Evolutionary conservation across 2,888 invertebrate genomes (phyloP), one percentile per base, ranked within the genome.

Genomic region (Hypsopygia costalis): DNA sequence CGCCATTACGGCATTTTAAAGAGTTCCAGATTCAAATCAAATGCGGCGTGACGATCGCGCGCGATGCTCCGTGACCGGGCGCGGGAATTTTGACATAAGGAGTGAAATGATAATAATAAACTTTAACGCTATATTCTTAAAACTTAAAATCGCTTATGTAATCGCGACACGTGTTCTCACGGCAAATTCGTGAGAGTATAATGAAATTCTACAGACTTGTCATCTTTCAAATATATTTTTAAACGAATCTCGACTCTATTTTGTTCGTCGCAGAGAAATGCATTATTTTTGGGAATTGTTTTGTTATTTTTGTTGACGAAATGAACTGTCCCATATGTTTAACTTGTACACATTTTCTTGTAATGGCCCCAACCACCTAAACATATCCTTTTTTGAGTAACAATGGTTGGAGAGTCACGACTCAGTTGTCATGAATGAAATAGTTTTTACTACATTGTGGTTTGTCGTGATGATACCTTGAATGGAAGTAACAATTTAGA

Each of bases 11-110:
- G 60, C 65, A 71, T 69, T 78, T 78, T 72, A 78, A 77, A 71
- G 74, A 76, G 77, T 81, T 78, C 75, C 73, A 79, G 74, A 83
- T 83, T 79, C 72, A 71, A 77, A 82, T 81, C 78, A 77, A 79
- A 80, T 77, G 78, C 73, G 53, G 75, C 81, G 78, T 81, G 83
- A 82, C 81, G 74, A 69, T 69, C 60, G 66, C 62, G 57, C 63
- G 70, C 69, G 62, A 71, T 69, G 66, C 63, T 62, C 61, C 56
- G 57, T 63, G 64, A 72, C 65, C 60, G 64, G 61, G 61, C 56
- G 53, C 61, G 60, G 60, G 59, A 69, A 59, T 60, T 64, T 55
- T 56, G 59, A 63, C 55, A 39, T 55, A 47, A 47, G 11, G 34
- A 35, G 9, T 7, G 1, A 1, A 6, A 11, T 30, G 39, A 38